Evolutionary conservation across 2,888 invertebrate genomes (phyloP).

Genomic region (Horisme vitalbata): DNA sequence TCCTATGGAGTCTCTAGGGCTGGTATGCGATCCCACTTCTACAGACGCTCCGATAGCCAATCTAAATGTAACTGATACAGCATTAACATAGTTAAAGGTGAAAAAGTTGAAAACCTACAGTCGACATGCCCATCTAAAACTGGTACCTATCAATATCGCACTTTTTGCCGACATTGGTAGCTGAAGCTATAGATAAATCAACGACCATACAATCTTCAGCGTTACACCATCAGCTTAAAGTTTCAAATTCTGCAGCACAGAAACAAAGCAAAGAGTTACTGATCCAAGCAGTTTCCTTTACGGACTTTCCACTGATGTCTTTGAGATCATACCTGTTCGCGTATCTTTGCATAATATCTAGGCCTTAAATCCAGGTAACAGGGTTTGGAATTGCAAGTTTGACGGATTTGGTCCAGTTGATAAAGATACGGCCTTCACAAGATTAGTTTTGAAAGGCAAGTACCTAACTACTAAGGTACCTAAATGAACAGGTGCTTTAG

Average conservation of each 20-base stretch:
- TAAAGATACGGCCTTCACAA: slow-evolving; percentile 16
- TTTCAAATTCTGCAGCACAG: slow-evolving; percentile 12
- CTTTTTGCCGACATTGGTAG: slow-evolving; percentile 38
- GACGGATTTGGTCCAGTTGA: not conserved
- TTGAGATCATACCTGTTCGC: slow-evolving; percentile 22
- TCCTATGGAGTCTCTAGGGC: slow-evolving; percentile 12
- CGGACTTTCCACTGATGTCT: slow-evolving; percentile 38
- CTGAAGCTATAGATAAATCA: slow-evolving; percentile 14
- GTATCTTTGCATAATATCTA: slow-evolving; percentile 19
- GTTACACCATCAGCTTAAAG: slow-evolving; percentile 4
- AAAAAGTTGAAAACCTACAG: slow-evolving; percentile 32
- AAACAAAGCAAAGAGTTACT: slow-evolving; percentile 36
- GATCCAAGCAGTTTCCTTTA: slow-evolving; percentile 53
- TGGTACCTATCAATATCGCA: slow-evolving; percentile 41
- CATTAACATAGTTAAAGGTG: slow-evolving; percentile 34
- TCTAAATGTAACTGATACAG: slow-evolving; percentile 36
- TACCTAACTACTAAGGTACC: no score
- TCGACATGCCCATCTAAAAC: slow-evolving; percentile 37
- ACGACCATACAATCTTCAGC: slow-evolving; percentile 2
- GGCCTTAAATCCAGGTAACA: slow-evolving; percentile 17
- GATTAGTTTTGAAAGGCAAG: no score
- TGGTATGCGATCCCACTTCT: slow-evolving; percentile 22
- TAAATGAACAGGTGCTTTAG: no score
- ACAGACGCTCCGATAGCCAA: slow-evolving; percentile 21
- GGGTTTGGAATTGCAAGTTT: slow-evolving; percentile 5